Evolutionary conservation across 2,888 invertebrate species (phyloP).

Genomic region (Euproctis similis): DNA sequence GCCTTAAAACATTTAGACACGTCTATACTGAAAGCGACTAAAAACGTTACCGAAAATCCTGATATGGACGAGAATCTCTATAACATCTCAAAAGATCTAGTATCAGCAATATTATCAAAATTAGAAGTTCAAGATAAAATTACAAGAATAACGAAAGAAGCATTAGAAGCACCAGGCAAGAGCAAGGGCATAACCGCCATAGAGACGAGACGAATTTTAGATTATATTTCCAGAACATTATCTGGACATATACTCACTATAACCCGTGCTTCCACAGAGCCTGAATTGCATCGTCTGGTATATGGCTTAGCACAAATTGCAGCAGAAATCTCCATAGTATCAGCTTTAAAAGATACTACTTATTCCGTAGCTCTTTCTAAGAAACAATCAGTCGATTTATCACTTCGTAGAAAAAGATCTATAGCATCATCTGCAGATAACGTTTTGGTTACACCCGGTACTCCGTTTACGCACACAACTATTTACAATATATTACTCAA

Average conservation of each 20-base stretch:
- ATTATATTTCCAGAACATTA: slow-evolving; percentile 63
- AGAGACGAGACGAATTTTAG: slow-evolving; percentile 62
- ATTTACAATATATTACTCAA: slow-evolving; percentile 49
- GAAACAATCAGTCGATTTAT: slow-evolving; percentile 62
- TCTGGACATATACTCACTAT: slow-evolving; percentile 60
- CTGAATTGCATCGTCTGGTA: slow-evolving; percentile 62
- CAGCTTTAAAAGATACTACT: slow-evolving; percentile 64
- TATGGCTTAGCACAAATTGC: slow-evolving; percentile 68
- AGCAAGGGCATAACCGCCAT: slow-evolving; percentile 66
- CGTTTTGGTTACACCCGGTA: slow-evolving; percentile 16
- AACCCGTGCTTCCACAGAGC: slow-evolving; percentile 63
- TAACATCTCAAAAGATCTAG: slow-evolving; percentile 61
- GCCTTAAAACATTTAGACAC: slow-evolving; percentile 55
- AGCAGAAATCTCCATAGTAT: slow-evolving; percentile 64
- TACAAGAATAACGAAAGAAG: slow-evolving; percentile 62
- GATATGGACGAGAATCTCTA: slow-evolving; percentile 62
- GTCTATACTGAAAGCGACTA: slow-evolving; percentile 47
- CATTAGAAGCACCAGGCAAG: slow-evolving; percentile 61
- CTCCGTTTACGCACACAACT: slow-evolving; percentile 20
- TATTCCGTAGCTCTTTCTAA: slow-evolving; percentile 59
- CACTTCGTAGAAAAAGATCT: slow-evolving; percentile 53
- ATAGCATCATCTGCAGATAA: slow-evolving; percentile 17
- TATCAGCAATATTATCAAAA: slow-evolving; percentile 59
- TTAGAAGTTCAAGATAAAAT: slow-evolving; percentile 68
- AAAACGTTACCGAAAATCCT: slow-evolving; percentile 60